Evolutionary conservation across 2,888 invertebrate species (phyloP).

Genomic region (Sepiola atlantica): DNA sequence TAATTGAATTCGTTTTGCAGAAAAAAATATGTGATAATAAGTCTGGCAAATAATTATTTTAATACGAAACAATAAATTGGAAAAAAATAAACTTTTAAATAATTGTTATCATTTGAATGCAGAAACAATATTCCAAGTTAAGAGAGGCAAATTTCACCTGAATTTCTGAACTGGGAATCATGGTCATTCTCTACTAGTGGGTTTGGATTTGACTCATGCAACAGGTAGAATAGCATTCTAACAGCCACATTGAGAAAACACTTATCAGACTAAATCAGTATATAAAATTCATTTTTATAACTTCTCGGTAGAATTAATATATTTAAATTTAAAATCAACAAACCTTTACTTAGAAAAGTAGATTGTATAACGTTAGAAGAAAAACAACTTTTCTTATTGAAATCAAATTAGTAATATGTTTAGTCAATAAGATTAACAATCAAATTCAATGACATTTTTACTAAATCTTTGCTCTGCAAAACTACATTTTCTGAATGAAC

Average conservation of each 20-base stretch:
- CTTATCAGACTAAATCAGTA: too few species aligned
- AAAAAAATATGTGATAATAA: too few species aligned
- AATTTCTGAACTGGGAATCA: too few species aligned
- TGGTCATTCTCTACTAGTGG: too few species aligned
- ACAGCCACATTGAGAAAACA: too few species aligned
- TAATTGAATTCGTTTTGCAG: too few species aligned
- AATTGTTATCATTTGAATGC: neutral
- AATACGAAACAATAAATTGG: neutral
- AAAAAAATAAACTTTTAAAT: neutral
- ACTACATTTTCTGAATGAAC: neutral
- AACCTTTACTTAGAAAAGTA: neutral
- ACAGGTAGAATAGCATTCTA: too few species aligned
- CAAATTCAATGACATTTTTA: neutral
- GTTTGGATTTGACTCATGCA: too few species aligned
- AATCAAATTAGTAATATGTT: neutral
- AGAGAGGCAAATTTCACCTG: neutral
- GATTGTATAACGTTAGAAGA: neutral
- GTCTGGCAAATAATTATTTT: too few species aligned
- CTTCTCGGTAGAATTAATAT: neutral
- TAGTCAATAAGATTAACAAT: neutral
- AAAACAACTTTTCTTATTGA: neutral
- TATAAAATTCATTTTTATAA: neutral
- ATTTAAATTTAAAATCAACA: neutral
- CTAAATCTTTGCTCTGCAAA: neutral
- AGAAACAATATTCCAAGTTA: neutral